phyloP scores from a whole-genome alignment of 2,888 invertebrate genomes.

The Dichetophora obliterata region DNA sequence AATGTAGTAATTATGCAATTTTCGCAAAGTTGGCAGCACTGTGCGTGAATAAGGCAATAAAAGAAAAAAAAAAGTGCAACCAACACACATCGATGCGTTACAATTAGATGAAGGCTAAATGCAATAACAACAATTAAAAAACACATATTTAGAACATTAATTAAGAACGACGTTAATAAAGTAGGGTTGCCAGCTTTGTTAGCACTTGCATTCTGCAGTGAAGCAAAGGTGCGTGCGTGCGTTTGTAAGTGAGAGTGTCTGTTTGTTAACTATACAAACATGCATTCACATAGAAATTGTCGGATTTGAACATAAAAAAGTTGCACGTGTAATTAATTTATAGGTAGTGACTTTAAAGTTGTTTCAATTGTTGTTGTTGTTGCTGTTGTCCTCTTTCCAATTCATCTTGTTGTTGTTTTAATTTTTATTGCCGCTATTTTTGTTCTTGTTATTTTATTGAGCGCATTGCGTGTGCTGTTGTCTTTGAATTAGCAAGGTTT shows the following conservation, averaged over 20 bases:
- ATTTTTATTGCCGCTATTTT: background rate
- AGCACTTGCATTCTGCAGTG: background rate
- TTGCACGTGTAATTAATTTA: slow-evolving; percentile 37
- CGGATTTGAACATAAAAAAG: background rate
- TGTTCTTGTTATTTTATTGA: background rate
- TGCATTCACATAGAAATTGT: background rate
- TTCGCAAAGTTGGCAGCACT: background rate
- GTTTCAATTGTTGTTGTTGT: slow-evolving; percentile 23
- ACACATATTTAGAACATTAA: slow-evolving; percentile 16
- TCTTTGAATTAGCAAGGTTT: background rate
- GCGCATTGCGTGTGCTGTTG: background rate
- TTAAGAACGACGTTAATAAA: background rate
- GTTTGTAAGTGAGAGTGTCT: background rate
- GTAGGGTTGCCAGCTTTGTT: background rate
- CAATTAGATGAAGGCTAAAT: slow-evolving; percentile 2
- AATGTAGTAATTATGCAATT: background rate
- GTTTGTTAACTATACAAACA: background rate
- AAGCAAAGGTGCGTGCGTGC: background rate
- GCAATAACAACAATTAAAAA: slow-evolving; percentile 21
- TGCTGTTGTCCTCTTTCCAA: slow-evolving; percentile 45
- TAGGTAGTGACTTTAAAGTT: background rate
- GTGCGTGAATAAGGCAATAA: background rate
- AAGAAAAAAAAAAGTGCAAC: background rate
- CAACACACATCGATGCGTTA: background rate
- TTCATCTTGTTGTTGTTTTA: slow-evolving; percentile 42